Evolutionary conservation across 2,888 invertebrate species (phyloP), one percentile per base, ranked within the genome.

Genomic region (Adineta ricciae): DNA sequence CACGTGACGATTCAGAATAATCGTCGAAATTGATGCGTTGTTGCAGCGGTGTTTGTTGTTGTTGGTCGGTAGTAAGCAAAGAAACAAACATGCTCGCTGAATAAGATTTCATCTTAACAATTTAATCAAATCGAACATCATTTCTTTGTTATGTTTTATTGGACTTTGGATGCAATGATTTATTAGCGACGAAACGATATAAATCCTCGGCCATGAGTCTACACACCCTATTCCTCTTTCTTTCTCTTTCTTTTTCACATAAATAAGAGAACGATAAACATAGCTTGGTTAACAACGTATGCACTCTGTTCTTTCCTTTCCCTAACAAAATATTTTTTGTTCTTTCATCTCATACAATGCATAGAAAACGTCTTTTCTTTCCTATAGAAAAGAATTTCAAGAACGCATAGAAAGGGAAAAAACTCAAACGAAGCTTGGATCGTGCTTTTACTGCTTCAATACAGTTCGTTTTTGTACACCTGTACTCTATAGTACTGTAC

Each of bases 121-220:
- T 27, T 64, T 27, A 32, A 64, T 14, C 4, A 16, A 1, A 64
- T 64, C 64, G 27, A 64, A 32, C 64, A 32, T 64, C 4, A 16
- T 64, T 14, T 14, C 27, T 64, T n/a, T 64, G 27, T 16, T 64
- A 32, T 64, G 9, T 16, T 64, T 64, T 32, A 5, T 64, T 64
- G 64, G 64, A 64, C 64, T 64, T 64, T 64, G 64, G 32, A 64
- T 64, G 27, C 64, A 64, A 64, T 32, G 64, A 64, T 64, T 64
- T 64, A 32, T 64, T 64, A 27, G 32, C 27, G 27, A 32, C n/a
- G 64, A 64, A 9, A 64, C 27, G 27, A 9, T 64, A 64, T 64
- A 64, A 64, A 64, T 32, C 64, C 64, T n/a, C n/a, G 64, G n/a
- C 14, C 2, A 56, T 56, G 9, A 56, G 64, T 64, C n/a, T 27